Evolutionary conservation across 2,113 vertebrate genomes (phyloP).

Genomic region (Picathartes gymnocephalus): DNA sequence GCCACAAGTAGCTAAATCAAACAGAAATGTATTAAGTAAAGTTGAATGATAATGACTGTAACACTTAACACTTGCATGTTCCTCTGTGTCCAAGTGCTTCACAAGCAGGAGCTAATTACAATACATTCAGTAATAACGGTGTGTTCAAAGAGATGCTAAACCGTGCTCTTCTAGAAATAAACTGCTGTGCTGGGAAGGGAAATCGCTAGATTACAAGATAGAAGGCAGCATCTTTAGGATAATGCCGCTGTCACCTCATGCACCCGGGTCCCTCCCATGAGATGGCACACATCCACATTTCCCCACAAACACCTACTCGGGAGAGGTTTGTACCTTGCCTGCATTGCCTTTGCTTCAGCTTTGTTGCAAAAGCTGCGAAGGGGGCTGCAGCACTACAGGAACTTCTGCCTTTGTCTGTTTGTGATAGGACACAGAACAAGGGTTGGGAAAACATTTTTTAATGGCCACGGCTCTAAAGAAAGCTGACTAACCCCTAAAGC

Average conservation of each 20-base stretch:
- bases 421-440: background rate
- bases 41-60: background rate
- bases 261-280: background rate
- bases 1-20: background rate
- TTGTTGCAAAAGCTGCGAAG: background rate
- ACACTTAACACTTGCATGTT: background rate
- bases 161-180: background rate
- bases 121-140: background rate
- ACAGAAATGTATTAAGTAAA: background rate
- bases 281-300: background rate
- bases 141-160: background rate
- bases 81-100: background rate
- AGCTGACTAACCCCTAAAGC: background rate
- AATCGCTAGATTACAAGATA: background rate
- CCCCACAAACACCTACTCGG: fast-evolving
- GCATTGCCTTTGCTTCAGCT: background rate
- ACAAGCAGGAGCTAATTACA: background rate
- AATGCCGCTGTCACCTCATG: background rate
- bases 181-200: background rate
- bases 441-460: constrained; percentile 14
- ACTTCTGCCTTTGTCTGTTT: background rate
- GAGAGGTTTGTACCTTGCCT: background rate
- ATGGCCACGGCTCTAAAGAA: constrained; percentile 22
- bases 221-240: background rate
- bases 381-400: background rate